phyloP scores from a whole-genome alignment of 2,888 invertebrate species.

The Heliconius ethilla region DNA sequence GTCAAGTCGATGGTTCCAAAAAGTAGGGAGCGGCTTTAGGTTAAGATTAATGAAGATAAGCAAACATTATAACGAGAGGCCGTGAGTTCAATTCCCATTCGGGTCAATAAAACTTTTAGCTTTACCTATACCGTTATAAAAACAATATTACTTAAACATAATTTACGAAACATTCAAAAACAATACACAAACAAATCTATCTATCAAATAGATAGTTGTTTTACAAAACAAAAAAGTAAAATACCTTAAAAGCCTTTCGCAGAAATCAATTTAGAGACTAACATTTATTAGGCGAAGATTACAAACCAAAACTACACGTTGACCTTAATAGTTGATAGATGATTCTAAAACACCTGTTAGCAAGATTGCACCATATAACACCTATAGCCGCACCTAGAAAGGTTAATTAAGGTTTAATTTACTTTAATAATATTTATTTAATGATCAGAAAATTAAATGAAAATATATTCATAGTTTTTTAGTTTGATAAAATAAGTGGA shows the following conservation, averaged over 20 bases:
- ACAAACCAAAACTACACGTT: background rate
- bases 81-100: background rate
- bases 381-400: background rate
- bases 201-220: background rate
- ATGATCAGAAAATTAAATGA: too few relatives aligned
- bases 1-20: too few relatives aligned
- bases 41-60: too few relatives aligned
- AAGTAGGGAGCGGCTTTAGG: too few relatives aligned
- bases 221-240: background rate
- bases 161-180: background rate
- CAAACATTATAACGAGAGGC: too few relatives aligned
- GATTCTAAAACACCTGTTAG: conserved; percentile 10
- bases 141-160: background rate
- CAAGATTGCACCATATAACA: background rate
- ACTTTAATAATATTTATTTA: background rate
- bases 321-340: conserved; percentile 1
- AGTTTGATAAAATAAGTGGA: background rate
- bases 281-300: conserved; percentile 10
- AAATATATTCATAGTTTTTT: background rate
- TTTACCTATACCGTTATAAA: background rate
- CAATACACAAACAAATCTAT: background rate
- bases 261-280: conserved; percentile 12
- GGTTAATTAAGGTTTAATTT: background rate
- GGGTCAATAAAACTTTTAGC: background rate
- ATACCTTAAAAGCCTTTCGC: conserved; percentile 2